Conservation (phyloP, 2,888 invertebrate species). For the Cephus spinipes region DNA sequence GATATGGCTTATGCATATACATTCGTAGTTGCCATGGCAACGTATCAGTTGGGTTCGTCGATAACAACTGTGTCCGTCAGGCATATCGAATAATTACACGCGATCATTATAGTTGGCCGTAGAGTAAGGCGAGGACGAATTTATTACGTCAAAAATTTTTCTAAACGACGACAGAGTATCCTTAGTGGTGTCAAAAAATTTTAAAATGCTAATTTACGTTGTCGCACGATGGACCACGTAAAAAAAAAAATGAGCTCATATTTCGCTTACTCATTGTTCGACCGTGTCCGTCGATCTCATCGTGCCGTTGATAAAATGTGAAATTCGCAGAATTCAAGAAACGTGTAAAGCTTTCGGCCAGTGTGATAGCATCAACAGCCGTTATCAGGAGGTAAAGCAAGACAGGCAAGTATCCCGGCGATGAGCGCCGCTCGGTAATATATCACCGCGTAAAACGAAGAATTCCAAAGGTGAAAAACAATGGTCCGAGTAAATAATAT, state of each 20-base stretch:
- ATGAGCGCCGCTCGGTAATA: background rate
- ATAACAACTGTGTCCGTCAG: background rate
- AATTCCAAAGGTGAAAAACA: background rate
- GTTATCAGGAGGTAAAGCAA: background rate
- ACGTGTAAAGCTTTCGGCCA: background rate
- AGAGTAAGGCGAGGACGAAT: background rate
- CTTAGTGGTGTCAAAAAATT: background rate
- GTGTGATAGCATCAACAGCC: background rate
- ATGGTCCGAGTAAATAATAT: background rate
- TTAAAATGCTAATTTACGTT: background rate
- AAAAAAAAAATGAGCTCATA: background rate
- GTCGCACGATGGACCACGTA: background rate
- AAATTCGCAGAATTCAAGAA: background rate
- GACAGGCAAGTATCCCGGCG: background rate
- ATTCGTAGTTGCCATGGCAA: no score
- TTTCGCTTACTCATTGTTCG: background rate
- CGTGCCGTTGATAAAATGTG: background rate
- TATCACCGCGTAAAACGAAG: background rate
- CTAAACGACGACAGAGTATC: background rate
- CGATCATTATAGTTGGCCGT: background rate
- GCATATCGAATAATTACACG: background rate
- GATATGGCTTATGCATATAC: no score
- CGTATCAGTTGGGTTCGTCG: background rate
- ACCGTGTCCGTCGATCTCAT: background rate
- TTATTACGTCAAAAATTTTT: background rate